Conservation (phyloP, 2,888 invertebrate species). For the Diaperis boleti region DNA sequence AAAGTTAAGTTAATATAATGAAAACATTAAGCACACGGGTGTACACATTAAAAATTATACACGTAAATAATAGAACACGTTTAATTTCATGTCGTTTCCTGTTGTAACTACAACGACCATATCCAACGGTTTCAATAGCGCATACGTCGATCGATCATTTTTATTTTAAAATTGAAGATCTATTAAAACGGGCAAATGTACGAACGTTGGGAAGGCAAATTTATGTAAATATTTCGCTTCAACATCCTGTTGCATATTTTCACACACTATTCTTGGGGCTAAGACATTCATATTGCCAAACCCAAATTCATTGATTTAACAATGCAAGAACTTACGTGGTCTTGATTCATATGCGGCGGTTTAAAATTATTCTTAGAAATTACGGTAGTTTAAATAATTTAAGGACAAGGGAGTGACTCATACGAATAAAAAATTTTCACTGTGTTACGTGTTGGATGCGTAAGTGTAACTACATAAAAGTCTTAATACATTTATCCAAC, state of each 20-base stretch:
- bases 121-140: too few relatives aligned
- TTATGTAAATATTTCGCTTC: slow-evolving; percentile 3
- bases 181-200: neutral
- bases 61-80: too few relatives aligned
- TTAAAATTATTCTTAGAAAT: slow-evolving; percentile 22
- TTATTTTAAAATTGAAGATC: neutral
- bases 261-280: slow-evolving; percentile 52
- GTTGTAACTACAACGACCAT: too few relatives aligned
- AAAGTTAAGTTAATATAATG: too few relatives aligned
- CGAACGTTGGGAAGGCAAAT: neutral
- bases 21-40: too few relatives aligned
- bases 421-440: neutral
- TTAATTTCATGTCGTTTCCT: too few relatives aligned
- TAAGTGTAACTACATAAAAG: too few relatives aligned
- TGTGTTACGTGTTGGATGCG: neutral
- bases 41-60: too few relatives aligned
- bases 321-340: slow-evolving; percentile 12
- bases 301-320: slow-evolving; percentile 1
- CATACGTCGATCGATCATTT: too few relatives aligned
- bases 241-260: slow-evolving; percentile 49
- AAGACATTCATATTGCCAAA: slow-evolving; percentile 26
- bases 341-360: slow-evolving; percentile 8
- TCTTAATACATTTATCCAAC: too few relatives aligned
- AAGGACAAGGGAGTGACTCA: neutral
- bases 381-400: slow-evolving; percentile 14